Base-by-base conservation (phyloP, 2,888 invertebrate species). In the Apantesis nais region DNA sequence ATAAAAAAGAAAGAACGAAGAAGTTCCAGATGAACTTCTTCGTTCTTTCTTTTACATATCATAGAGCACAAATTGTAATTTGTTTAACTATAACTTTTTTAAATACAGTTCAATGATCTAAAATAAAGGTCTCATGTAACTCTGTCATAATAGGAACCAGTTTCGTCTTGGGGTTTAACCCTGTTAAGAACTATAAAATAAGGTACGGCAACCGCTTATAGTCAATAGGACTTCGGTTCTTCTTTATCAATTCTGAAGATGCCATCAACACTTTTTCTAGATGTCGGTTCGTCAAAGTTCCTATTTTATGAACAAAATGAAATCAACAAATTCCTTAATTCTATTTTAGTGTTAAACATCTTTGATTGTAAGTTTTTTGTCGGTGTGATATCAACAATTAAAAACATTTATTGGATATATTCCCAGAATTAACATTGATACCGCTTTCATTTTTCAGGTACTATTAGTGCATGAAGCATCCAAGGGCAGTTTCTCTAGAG, bases 401-500 rank as follows among this genome's bases (percentile, higher is more conserved):
- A 2, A 19, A 19, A 22, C n/a, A n/a, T 48, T 48, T 22, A 8
- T 48, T n/a, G 9, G 7, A 4, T n/a, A 9, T 9, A 22, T 52
- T 52, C 2, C 22, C 16, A 8, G 22, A 48, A 22, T 48, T 22
- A 48, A 48, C 19, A 11, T 5, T n/a, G 9, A 29, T 14, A 29
- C 14, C 25, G 7, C 0, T 8, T 29, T 58, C 4, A 16, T 29
- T 29, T 74, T 89, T 91, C 29, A 97, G 97, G 97, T 98, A 77
- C 96, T 99, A 77, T 95, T 99, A 86, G 97, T 99, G 74, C 98
- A 99, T 90, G 98, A 98, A 92, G 97, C 97, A 64, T 98, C 98
- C 25, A 98, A 98, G 92, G 97, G 98, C 78, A 98, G 98, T 90
- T 99, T 99, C 92, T 98, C 98, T 52, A 96, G 99, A 68, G 99